Evolutionary conservation across 2,888 invertebrate species (phyloP).

Genomic region (Heterodera filipjevi): DNA sequence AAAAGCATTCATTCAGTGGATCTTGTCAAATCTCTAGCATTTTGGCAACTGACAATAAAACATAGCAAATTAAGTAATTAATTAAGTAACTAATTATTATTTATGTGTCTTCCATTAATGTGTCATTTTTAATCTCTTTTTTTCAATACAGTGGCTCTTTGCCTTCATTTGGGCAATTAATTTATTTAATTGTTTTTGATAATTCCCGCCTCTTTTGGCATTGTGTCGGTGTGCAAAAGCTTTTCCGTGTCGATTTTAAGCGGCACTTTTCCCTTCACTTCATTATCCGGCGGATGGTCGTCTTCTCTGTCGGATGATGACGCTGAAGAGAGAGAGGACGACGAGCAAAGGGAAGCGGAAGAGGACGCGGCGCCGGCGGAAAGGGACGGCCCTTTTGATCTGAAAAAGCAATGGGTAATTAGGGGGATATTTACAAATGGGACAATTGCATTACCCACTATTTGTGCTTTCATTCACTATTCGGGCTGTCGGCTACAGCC

Average conservation of each 20-base stretch:
- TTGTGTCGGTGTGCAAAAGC: slow-evolving; percentile 26
- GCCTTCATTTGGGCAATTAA: too few species aligned
- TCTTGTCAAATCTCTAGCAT: too few species aligned
- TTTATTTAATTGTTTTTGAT: neutral
- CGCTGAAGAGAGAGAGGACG: neutral
- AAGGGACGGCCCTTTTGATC: too few species aligned
- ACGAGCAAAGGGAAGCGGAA: neutral
- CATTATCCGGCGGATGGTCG: neutral
- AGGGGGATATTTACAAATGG: too few species aligned
- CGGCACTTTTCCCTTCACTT: slow-evolving; percentile 9
- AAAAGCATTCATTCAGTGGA: neutral
- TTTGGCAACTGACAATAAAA: too few species aligned
- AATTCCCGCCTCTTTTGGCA: slow-evolving; percentile 12
- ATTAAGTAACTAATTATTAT: too few species aligned
- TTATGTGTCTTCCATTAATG: too few species aligned
- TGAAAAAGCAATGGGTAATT: neutral
- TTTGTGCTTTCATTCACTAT: too few species aligned
- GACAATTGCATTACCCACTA: too few species aligned
- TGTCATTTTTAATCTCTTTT: neutral
- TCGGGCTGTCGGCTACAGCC: too few species aligned
- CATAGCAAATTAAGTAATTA: too few species aligned
- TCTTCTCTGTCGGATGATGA: slow-evolving; percentile 17
- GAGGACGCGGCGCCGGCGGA: neutral
- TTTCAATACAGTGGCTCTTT: too few species aligned
- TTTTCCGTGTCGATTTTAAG: slow-evolving; percentile 27